Evolutionary conservation across 2,113 vertebrate species (phyloP).

Genomic region (Malaclemys terrapin): DNA sequence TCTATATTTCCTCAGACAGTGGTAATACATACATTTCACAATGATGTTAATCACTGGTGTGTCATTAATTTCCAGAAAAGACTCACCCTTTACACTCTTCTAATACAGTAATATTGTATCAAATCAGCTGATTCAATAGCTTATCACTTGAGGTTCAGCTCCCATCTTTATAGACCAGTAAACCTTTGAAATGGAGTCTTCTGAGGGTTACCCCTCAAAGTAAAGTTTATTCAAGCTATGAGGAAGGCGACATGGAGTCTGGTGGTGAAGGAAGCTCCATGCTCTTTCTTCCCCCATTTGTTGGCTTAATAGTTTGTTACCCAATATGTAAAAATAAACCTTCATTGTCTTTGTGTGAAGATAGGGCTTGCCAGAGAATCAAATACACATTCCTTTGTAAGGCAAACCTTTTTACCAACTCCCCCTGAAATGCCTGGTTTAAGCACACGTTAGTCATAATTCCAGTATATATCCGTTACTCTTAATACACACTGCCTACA

Average conservation of each 20-base stretch:
- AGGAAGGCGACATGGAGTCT: not conserved
- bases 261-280: not conserved
- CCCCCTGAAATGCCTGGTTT: too few species aligned
- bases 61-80: not conserved
- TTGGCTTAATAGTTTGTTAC: not conserved
- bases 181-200: not conserved
- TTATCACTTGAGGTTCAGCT: not conserved
- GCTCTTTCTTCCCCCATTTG: not conserved
- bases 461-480: too few species aligned
- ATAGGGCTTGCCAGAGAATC: too few species aligned
- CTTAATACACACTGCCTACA: too few species aligned
- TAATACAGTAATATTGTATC: not conserved
- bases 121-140: not conserved
- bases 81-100: not conserved
- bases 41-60: not conserved
- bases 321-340: too few species aligned
- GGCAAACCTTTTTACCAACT: too few species aligned
- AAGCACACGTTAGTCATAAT: too few species aligned
- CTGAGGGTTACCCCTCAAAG: not conserved
- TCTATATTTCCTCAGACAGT: not conserved
- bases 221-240: not conserved
- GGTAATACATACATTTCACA: not conserved
- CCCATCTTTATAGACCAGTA: not conserved
- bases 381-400: too few species aligned
- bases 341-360: too few species aligned